Percentiles rank a stretch among this genome's conserved stretches.
These are phyloP conservation scores for Chascanopsetta lugubris DNA, from an alignment of 2,113 vertebrate species.

Conservation along the genomic window DNA sequence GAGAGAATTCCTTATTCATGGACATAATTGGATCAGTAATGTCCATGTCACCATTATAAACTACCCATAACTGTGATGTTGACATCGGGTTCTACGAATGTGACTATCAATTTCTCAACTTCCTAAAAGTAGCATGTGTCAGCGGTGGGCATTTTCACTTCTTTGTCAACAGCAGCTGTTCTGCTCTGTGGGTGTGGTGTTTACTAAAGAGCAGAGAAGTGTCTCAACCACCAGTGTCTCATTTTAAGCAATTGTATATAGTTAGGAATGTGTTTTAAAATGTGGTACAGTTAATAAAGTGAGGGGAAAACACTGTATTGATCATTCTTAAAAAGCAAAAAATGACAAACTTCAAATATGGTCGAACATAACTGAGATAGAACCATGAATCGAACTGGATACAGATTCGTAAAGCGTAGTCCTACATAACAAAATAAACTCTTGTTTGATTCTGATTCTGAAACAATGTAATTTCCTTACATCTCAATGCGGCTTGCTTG, in stretches of 20 bases:
- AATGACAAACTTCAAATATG: too few relatives aligned
- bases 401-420: too few relatives aligned
- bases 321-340: too few relatives aligned
- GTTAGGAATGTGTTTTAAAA: neutral
- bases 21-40: too few relatives aligned
- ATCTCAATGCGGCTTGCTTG: neutral
- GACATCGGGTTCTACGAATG: neutral
- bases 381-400: too few relatives aligned
- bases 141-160: constrained; percentile 24
- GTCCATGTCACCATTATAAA: neutral
- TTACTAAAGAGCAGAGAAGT: neutral
- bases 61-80: neutral
- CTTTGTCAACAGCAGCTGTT: neutral
- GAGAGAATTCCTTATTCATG: too few relatives aligned
- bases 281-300: neutral
- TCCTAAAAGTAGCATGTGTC: constrained; percentile 13
- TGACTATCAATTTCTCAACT: neutral
- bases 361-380: too few relatives aligned
- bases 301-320: too few relatives aligned
- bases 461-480: constrained; percentile 7
- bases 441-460: too few relatives aligned
- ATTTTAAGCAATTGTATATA: too few relatives aligned
- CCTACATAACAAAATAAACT: too few relatives aligned
- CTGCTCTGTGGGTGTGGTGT: neutral
- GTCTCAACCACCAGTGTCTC: too few relatives aligned